phyloP scores from a whole-genome alignment of 2,113 vertebrate genomes.

The Rissa tridactyla region DNA sequence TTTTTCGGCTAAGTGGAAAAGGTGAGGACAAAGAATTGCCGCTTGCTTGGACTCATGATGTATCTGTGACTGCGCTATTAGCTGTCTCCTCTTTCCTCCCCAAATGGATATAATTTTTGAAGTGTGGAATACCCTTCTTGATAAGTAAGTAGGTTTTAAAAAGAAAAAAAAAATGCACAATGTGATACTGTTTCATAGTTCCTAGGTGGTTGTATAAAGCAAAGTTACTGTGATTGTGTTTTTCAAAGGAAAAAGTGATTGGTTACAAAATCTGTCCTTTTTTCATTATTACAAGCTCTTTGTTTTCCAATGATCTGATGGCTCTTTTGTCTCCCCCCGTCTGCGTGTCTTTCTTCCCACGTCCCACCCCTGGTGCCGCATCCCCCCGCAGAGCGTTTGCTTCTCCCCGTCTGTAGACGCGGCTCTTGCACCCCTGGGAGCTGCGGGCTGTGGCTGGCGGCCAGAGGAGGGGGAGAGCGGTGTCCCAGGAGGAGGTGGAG shows the following conservation, averaged over 20 bases:
- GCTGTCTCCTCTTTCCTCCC: conserved; percentile 75
- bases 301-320: conserved; percentile 78
- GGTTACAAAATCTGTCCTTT: conserved; percentile 78
- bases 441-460: neutral
- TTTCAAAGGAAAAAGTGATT: conserved; percentile 86
- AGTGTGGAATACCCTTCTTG: conserved; percentile 80
- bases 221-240: conserved; percentile 90
- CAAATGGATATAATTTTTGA: conserved; percentile 77
- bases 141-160: conserved; percentile 83
- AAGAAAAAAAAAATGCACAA: conserved; percentile 73
- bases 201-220: conserved; percentile 89
- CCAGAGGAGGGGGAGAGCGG: neutral
- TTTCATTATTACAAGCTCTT: conserved; percentile 81
- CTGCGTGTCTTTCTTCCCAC: neutral
- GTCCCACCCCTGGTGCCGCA: neutral
- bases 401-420: neutral
- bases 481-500: neutral
- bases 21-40: conserved; percentile 74
- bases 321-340: conserved; percentile 63
- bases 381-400: accelerated
- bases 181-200: conserved; percentile 90
- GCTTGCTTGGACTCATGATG: conserved; percentile 81
- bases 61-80: conserved; percentile 81
- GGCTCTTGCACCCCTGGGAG: neutral
- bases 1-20: conserved; percentile 73